phyloP scores from a whole-genome alignment of 2,888 invertebrate species.

The Hydrotaea cyrtoneurina region DNA sequence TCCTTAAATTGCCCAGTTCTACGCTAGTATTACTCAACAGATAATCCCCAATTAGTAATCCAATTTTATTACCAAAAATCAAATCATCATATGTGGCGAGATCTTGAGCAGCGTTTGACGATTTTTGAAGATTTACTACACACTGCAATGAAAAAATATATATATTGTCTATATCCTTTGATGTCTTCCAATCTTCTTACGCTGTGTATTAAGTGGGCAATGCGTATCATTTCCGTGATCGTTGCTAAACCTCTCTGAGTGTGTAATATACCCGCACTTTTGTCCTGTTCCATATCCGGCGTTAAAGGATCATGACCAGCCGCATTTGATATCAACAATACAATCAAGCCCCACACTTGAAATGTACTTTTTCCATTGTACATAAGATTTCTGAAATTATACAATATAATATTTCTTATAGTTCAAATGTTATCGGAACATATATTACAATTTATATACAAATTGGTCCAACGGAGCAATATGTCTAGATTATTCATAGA shows the following conservation, averaged over 20 bases:
- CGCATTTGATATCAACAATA: slow-evolving; percentile 93
- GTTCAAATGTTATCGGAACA: no score
- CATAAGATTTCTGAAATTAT: slow-evolving; percentile 88
- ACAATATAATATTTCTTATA: no score
- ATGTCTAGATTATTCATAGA: no score
- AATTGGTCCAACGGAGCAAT: no score
- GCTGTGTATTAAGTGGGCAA: slow-evolving; percentile 95
- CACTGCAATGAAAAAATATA: slow-evolving; percentile 74
- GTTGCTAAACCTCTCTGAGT: slow-evolving; percentile 94
- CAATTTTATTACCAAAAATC: slow-evolving; percentile 97
- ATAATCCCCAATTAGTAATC: slow-evolving; percentile 94
- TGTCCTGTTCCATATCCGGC: slow-evolving; percentile 82
- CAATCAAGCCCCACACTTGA: slow-evolving; percentile 96
- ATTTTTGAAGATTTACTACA: slow-evolving; percentile 89
- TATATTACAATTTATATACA: no score
- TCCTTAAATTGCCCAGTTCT: slow-evolving; percentile 87
- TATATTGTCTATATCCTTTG: no score
- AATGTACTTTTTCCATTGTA: slow-evolving; percentile 95
- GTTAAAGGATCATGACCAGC: slow-evolving; percentile 91
- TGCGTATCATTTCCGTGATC: slow-evolving; percentile 96
- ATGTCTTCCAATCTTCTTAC: slow-evolving; percentile 77
- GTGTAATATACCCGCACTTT: slow-evolving; percentile 92
- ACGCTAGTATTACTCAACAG: slow-evolving; percentile 93
- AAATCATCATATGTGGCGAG: slow-evolving; percentile 86
- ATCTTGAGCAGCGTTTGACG: slow-evolving; percentile 81